phyloP scores from a whole-genome alignment of 2,888 invertebrate species.

The Drosophila lutescens region DNA sequence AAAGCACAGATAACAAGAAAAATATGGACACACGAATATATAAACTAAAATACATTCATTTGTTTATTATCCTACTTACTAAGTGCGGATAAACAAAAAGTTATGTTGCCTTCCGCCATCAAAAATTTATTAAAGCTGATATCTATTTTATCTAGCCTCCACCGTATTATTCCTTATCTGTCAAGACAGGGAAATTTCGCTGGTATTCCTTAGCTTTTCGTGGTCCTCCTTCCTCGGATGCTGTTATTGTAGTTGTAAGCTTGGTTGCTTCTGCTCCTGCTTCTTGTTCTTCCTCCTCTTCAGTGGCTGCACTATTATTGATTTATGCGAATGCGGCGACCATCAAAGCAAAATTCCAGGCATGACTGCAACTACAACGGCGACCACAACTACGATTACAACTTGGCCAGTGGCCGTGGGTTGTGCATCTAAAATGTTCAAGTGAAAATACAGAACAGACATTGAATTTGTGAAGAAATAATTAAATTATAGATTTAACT shows the following conservation, averaged over 20 bases:
- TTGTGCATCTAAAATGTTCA: conserved; percentile 4
- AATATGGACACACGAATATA: not conserved
- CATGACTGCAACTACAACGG: conserved; percentile 34
- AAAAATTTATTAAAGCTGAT: conserved; percentile 8
- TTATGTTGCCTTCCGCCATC: conserved; percentile 6
- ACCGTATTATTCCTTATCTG: conserved; percentile 18
- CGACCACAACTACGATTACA: conserved; percentile 27
- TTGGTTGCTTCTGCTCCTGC: conserved; percentile 5
- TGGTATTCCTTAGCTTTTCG: conserved; percentile 1
- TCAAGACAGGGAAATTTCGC: conserved; percentile 14
- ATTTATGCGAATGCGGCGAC: conserved; percentile 71
- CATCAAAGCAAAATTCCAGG: conserved; percentile 55
- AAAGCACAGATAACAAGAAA: not conserved
- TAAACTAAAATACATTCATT: not conserved
- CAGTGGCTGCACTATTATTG: conserved; percentile 60
- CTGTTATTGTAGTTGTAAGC: conserved; percentile 1
- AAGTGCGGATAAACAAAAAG: not conserved
- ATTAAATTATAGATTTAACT: not conserved
- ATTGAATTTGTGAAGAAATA: not conserved
- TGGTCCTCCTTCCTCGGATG: not conserved
- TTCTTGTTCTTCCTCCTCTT: conserved; percentile 17
- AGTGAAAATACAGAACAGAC: not conserved
- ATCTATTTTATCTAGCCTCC: conserved; percentile 9
- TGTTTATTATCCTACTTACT: not conserved
- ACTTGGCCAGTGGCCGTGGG: conserved; percentile 24